Percentiles rank a stretch among this genome's conserved stretches.
Evolutionary conservation across 2,113 vertebrate species (phyloP).

Genomic region (Probosciger aterrimus): DNA sequence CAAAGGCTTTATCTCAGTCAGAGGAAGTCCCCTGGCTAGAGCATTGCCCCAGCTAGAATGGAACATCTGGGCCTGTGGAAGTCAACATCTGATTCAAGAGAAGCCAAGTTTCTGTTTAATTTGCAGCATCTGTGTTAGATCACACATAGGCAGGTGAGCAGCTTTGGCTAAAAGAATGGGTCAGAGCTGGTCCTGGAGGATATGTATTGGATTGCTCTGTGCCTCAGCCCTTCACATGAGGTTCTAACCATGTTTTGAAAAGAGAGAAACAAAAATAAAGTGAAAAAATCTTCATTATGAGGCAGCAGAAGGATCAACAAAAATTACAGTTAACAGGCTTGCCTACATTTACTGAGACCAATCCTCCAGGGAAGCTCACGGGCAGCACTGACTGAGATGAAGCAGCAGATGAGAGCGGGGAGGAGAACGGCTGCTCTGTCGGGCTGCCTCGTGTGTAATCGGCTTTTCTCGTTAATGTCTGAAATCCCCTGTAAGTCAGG

Average conservation of each 20-base stretch:
- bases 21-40: not conserved
- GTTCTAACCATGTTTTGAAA: not conserved
- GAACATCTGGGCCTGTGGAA: not conserved
- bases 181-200: not conserved
- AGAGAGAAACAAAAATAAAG: not conserved
- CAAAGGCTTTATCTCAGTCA: not conserved
- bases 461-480: constrained; percentile 46
- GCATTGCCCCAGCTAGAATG: not conserved
- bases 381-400: not conserved
- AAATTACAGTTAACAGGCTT: constrained; percentile 42
- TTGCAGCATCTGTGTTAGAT: not conserved
- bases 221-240: not conserved
- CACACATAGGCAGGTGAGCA: not conserved
- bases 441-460: not conserved
- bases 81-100: not conserved
- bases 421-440: not conserved
- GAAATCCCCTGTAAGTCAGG: constrained; percentile 54
- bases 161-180: not conserved
- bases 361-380: not conserved
- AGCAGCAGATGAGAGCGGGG: constrained; percentile 19
- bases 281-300: constrained; percentile 8
- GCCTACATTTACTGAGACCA: constrained; percentile 26
- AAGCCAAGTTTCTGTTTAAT: not conserved
- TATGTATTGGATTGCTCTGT: not conserved
- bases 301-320: constrained; percentile 16